Base-by-base conservation (phyloP, 2,113 vertebrate species). In the Epinephelus moara region DNA sequence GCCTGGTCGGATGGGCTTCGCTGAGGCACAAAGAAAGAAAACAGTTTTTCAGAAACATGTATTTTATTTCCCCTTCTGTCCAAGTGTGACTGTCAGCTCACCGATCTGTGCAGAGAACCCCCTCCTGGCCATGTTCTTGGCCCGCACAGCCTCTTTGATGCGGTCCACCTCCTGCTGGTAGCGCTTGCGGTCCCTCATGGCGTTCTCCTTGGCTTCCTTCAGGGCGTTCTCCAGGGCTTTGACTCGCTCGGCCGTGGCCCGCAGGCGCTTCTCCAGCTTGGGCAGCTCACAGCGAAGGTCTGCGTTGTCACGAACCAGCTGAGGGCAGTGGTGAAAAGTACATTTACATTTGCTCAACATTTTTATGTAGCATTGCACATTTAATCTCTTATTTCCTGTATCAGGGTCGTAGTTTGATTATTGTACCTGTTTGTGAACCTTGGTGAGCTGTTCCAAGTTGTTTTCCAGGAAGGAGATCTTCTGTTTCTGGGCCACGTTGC, bases 151-250 rank as follows among this genome's bases (percentile, higher is more conserved):
- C 91, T 99, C 98, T 84, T 99, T 99, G 88, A 99, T 99, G 89
- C 97, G 98, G 86, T 99, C 98, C 37, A 99, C 97, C 88, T 99
- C 98, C 93, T 97, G 96, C 96, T 98, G 97, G 95, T 99, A 99
- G 66, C 97, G 95, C 67, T 97, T 98, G 86, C 97, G 96, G 94
- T 99, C 98, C 21, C 96, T 91, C 96, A 97, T 96, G 91, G 97
- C 95, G 0, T 96, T 97, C 85, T 97, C 97, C 95, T 98, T 98
- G 93, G 97, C 96, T 80, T 99, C 97, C 94, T 97, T 97, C 92
- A 99, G 94, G 4, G 97, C 97, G 0, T 95, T 95, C 94, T 99
- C 98, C 95, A 99, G 95, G 14, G 96, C 96, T 92, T 97, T 98
- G 59, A 98, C 97, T 0, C 98, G 93, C 94, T 98, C 97, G 0